Evolutionary conservation across 2,888 invertebrate species (phyloP), one percentile per base, ranked within the genome.

Genomic region (Eulithis testata): DNA sequence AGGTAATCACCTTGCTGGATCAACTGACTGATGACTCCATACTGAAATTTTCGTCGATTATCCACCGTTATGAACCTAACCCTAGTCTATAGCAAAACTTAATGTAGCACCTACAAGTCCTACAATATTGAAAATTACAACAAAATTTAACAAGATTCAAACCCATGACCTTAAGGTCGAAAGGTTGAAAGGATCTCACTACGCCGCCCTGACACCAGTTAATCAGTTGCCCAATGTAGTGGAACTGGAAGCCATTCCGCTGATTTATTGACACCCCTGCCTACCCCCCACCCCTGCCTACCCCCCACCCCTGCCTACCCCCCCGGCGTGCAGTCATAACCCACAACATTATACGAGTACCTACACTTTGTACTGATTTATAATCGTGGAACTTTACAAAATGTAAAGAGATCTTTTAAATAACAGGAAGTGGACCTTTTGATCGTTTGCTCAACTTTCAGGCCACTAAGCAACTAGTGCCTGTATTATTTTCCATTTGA

Each of bases 171-270:
- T 14, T n/a, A 49, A 11, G 49, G 14, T 49, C 21, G 14, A 49
- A 12, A 49, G 49, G 49, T 49, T 21, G 6, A n/a, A n/a, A n/a
- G n/a, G 14, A 49, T 49, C 49, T 40, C 47, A 47, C 49, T 49
- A 11, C 49, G 49, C 49, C 49, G 9, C 8, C 49, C 49, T 9
- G 9, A 49, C 21, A 9, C 21, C 21, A 21, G 49, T 49, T 21
- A 49, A 49, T 49, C 49, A 21, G 49, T 11, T 49, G 49, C 49
- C 11, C 56, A 45, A 45, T 56, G 45, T 45, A 45, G 11, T 47
- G 53, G 53, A 56, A 56, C 49, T 21, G 14, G 14, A 14, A 55
- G 54, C 54, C 44, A 55, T 43, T 45, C 45, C 31, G 11, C 9
- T 56, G 49, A 49, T 49, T 49, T 49, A 49, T 49, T 21, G 49